Evolutionary conservation across 2,797 vertebrate genomes (phyloP), one percentile per base, ranked within the genome.

Genomic region (Platyrinchus mystaceus): DNA sequence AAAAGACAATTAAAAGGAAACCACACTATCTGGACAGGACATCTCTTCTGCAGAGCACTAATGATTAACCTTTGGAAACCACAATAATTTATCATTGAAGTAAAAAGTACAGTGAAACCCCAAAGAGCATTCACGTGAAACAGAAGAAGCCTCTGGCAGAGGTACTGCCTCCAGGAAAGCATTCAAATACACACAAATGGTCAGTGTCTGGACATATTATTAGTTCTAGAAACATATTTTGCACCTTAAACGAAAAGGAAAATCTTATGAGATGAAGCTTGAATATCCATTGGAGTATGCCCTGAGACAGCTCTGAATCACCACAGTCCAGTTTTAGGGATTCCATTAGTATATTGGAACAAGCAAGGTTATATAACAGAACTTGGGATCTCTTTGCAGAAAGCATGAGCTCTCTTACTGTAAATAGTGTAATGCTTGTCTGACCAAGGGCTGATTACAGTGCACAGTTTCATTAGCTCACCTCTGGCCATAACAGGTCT

Each of bases 1-100:
- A 78, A 91, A 84, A 77, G 52, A 83, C 86, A 95, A 74, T 82
- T 92, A 71, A 89, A 91, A 95, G 77, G 88, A 89, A 92, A 69
- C 67, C 56, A 34, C 27, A 14, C 27, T 93, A 87, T 92, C 92
- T 89, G 41, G 66, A 92, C 44, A 90, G 75, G 49, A 70, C 78
- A 77, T 75, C 68, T 93, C 85, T 64, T 90, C 80, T 84, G 49
- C 47, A 68, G 30, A 78, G 49, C 79, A 73, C 67, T 90, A 77
- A 69, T 17, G 15, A 89, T 87, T 91, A 87, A 93, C 37, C 62
- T 91, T 83, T 78, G 32, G 69, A 89, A 95, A 78, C 62, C 66
- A 62, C n/a, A 62, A 36, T 78, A 76, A 81, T 80, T 89, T 83
- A 77, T 85, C 62, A 80, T 1, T 1, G 36, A 93, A 80, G n/a